phyloP scores from a whole-genome alignment of 2,113 vertebrate genomes.

The Eurystomus gularis region DNA sequence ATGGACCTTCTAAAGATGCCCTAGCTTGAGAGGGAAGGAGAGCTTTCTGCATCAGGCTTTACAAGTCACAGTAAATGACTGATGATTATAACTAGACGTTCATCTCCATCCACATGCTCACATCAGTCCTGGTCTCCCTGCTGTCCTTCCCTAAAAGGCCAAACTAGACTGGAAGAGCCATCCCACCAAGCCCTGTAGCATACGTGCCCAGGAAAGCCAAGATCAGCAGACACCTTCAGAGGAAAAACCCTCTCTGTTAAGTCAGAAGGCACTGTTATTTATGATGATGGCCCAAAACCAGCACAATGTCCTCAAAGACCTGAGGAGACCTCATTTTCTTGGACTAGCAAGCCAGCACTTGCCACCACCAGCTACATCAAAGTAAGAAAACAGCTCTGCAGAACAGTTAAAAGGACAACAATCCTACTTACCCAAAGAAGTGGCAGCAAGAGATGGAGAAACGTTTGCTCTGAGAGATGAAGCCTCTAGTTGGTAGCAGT shows the following conservation, averaged over 20 bases:
- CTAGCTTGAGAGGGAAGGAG: not conserved
- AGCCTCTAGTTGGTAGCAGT: not conserved
- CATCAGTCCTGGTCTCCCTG: not conserved
- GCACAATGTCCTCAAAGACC: not conserved
- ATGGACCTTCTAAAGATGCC: not conserved
- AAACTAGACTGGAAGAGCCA: not conserved
- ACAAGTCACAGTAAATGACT: not conserved
- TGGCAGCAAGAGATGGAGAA: not conserved
- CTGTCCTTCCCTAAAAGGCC: not conserved
- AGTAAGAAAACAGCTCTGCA: not conserved
- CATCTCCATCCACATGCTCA: not conserved
- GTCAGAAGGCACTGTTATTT: not conserved
- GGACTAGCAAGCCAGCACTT: not conserved
- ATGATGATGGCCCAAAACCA: not conserved
- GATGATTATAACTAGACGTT: not conserved
- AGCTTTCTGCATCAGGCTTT: not conserved
- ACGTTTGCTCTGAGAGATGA: not conserved
- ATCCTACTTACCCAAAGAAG: constrained; percentile 50
- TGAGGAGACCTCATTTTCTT: not conserved
- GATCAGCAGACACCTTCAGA: not conserved
- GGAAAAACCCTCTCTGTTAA: not conserved
- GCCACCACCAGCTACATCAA: not conserved
- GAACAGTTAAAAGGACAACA: not conserved
- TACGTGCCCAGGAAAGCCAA: rapidly evolving
- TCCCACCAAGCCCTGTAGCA: not conserved